These are phyloP conservation scores for Galerucella pusilla DNA, from an alignment of 2,888 invertebrate species.

Conservation along the genomic window DNA sequence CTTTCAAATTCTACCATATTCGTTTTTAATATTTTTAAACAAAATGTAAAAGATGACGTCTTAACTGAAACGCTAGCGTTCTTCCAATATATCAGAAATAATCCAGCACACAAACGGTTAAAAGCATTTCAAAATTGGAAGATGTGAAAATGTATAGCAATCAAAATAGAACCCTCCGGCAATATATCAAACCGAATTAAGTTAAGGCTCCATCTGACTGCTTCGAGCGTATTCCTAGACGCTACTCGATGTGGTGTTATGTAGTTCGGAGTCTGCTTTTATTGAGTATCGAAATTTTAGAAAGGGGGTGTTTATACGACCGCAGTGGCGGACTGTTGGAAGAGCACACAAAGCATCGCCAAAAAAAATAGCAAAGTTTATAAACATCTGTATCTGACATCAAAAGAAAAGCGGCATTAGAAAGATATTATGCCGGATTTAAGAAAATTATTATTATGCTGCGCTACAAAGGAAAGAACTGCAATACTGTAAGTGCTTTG, in stretches of 20 bases:
- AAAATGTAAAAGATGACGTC: too few species aligned
- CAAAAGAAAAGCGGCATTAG: too few species aligned
- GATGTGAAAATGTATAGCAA: slow-evolving; percentile 8
- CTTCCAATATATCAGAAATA: neutral
- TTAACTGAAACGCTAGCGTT: too few species aligned
- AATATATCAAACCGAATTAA: slow-evolving; percentile 33
- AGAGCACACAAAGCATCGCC: too few species aligned
- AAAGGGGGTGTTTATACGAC: neutral
- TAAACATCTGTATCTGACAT: too few species aligned
- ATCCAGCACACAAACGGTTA: neutral
- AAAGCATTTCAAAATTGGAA: neutral
- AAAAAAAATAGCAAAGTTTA: too few species aligned
- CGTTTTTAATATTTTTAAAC: too few species aligned
- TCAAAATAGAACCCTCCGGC: slow-evolving; percentile 17
- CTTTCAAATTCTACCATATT: too few species aligned
- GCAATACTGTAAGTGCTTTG: too few species aligned
- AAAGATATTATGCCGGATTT: too few species aligned
- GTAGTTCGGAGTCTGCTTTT: slow-evolving; percentile 10
- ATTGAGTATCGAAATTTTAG: slow-evolving; percentile 20
- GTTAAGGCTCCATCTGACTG: slow-evolving; percentile 14
- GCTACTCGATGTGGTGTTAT: neutral
- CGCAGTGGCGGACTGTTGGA: neutral
- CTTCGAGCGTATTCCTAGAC: slow-evolving; percentile 12
- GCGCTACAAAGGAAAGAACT: too few species aligned
- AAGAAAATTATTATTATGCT: too few species aligned